These are phyloP conservation scores for Triops cancriformis DNA, from an alignment of 1,140 invertebrate genomes.

Conservation along the genomic window DNA sequence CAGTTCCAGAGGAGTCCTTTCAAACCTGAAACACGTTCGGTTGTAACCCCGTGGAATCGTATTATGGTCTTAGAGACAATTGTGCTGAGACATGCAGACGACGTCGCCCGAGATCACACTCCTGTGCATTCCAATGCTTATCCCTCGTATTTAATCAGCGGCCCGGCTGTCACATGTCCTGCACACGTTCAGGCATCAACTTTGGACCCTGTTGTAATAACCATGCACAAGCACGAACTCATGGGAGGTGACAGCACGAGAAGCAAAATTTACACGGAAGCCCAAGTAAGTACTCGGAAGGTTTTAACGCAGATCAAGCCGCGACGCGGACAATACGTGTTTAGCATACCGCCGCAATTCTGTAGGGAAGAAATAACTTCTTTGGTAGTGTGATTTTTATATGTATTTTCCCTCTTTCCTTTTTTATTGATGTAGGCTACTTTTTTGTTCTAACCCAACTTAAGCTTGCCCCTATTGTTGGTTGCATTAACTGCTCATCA, in stretches of 20 bases:
- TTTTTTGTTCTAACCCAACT: too few species aligned
- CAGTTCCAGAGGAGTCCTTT: constrained; percentile 93
- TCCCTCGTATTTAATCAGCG: constrained; percentile 19
- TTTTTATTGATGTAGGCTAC: too few species aligned
- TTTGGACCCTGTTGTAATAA: constrained; percentile 1
- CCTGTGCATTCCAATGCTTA: constrained; percentile 18
- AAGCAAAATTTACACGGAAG: neutral
- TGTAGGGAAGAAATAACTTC: too few species aligned
- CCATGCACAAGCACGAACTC: constrained; percentile 9
- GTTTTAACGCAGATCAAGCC: neutral
- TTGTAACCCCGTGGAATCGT: constrained; percentile 91
- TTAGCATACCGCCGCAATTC: too few species aligned
- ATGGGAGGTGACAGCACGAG: neutral
- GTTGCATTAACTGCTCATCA: too few species aligned
- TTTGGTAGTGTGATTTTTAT: too few species aligned
- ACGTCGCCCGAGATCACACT: constrained; percentile 22
- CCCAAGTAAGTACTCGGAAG: neutral
- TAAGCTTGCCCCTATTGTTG: too few species aligned
- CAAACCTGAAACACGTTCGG: constrained; percentile 69
- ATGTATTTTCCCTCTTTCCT: too few species aligned
- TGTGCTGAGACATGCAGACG: constrained; percentile 71
- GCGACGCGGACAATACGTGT: neutral
- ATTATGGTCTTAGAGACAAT: constrained; percentile 79
- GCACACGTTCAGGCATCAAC: neutral
- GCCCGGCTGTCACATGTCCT: constrained; percentile 14